phyloP scores from a whole-genome alignment of 2,797 vertebrate species.

The Xenentodon cancila region DNA sequence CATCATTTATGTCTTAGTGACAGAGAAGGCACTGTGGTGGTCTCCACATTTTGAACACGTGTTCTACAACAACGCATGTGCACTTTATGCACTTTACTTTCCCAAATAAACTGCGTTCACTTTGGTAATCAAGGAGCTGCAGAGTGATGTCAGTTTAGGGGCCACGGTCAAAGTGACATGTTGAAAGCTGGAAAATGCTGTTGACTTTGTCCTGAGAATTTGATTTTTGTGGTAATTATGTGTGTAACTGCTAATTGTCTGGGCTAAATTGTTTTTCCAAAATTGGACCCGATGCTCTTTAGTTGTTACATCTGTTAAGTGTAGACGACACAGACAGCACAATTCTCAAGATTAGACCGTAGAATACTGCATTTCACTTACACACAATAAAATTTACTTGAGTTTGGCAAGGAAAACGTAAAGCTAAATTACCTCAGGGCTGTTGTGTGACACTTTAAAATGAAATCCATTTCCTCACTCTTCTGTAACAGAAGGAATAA shows the following conservation, averaged over 20 bases:
- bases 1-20: slow-evolving; percentile 57
- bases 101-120: slow-evolving; percentile 31
- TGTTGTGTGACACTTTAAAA: slow-evolving; percentile 65
- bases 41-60: slow-evolving; percentile 48
- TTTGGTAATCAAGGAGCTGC: slow-evolving; percentile 30
- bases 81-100: slow-evolving; percentile 23
- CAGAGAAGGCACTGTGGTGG: slow-evolving; percentile 41
- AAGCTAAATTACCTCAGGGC: slow-evolving; percentile 69
- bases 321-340: slow-evolving; percentile 69
- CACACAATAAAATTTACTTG: slow-evolving; percentile 71
- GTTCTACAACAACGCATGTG: slow-evolving; percentile 20
- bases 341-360: slow-evolving; percentile 71
- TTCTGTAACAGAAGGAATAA: slow-evolving; percentile 39
- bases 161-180: slow-evolving; percentile 72
- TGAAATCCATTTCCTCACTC: slow-evolving; percentile 65
- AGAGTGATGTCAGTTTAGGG: slow-evolving; percentile 45
- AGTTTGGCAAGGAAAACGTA: slow-evolving; percentile 65
- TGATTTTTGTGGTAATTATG: slow-evolving; percentile 72
- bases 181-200: slow-evolving; percentile 66
- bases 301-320: slow-evolving; percentile 74
- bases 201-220: slow-evolving; percentile 68
- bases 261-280: slow-evolving; percentile 65
- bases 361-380: slow-evolving; percentile 74
- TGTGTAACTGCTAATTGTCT: slow-evolving; percentile 76
- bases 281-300: slow-evolving; percentile 58